Base-by-base conservation (phyloP, 2,797 vertebrate species). In the Anas georgica region DNA sequence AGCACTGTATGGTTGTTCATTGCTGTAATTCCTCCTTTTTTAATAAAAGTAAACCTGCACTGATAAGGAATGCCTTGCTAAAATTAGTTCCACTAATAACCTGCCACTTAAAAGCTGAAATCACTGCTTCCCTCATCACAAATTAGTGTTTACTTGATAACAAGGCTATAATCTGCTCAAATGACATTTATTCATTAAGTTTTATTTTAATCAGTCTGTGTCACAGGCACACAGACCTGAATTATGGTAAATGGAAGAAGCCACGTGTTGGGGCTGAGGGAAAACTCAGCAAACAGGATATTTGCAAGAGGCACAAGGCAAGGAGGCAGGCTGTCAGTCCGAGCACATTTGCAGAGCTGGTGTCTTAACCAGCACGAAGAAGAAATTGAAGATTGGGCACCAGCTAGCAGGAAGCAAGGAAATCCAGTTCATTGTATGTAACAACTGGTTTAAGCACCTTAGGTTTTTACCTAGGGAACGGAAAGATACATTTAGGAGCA, bases 61-160 rank as follows among this genome's bases (percentile, higher is more conserved):
- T 37, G 82, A 77, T 91, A 92, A 93, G 52, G 86, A 87, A 64
- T 29, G 35, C 33, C 25, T 64, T 31, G 43, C 87, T 94, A 88
- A 89, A 89, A 88, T 91, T 54, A 90, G 39, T 73, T 83, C 54
- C 62, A 59, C 66, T 90, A 86, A 89, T 64, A 84, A 77, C 58
- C 68, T 56, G 29, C 28, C 41, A 75, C 45, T 73, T 64, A 46
- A 29, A 81, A 81, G 68, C 31, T 46, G 45, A 82, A 90, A 39
- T 82, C 70, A 58, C 7, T 55, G 28, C 75, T 59, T 54, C 21
- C 63, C 43, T 46, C 45, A 45, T 74, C 20, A 78, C 69, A 91
- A 91, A 58, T 6, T 3, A 86, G 28, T 28, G 72, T 83, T 89
- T 77, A 63, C 64, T 58, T 50, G 31, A 23, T 84, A 88, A 75